These are phyloP conservation scores for Laterallus jamaicensis DNA, from an alignment of 2,113 vertebrate genomes.

Conservation along the genomic window DNA sequence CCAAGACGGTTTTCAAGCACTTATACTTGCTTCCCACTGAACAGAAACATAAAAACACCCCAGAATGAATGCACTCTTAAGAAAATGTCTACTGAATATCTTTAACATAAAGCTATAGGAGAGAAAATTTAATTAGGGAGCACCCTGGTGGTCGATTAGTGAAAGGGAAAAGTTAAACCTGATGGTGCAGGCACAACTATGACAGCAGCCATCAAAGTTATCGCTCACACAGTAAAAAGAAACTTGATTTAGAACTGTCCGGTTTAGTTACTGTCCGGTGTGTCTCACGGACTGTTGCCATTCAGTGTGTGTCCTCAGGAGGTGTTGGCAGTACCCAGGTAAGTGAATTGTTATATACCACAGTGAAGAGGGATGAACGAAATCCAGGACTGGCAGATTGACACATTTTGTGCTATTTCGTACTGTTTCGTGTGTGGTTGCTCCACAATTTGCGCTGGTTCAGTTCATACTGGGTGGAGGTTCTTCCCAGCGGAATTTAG, in stretches of 20 bases:
- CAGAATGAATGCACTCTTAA: not conserved
- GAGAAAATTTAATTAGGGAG: conserved; percentile 26
- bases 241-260: not conserved
- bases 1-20: not conserved
- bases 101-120: not conserved
- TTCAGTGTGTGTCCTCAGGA: too few relatives aligned
- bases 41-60: not conserved
- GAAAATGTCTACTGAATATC: not conserved
- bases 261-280: not conserved
- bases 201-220: not conserved
- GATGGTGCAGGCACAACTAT: not conserved
- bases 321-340: not conserved
- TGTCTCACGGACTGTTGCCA: not conserved
- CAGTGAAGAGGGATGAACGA: not conserved
- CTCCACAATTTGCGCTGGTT: not conserved
- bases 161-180: not conserved
- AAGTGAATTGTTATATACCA: not conserved
- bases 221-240: not conserved
- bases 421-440: not conserved
- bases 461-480: not conserved
- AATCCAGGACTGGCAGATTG: not conserved
- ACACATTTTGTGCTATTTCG: not conserved
- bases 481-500: not conserved
- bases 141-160: not conserved
- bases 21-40: not conserved